phyloP scores from a whole-genome alignment of 2,797 vertebrate species.

The Notolepis coatsorum region DNA sequence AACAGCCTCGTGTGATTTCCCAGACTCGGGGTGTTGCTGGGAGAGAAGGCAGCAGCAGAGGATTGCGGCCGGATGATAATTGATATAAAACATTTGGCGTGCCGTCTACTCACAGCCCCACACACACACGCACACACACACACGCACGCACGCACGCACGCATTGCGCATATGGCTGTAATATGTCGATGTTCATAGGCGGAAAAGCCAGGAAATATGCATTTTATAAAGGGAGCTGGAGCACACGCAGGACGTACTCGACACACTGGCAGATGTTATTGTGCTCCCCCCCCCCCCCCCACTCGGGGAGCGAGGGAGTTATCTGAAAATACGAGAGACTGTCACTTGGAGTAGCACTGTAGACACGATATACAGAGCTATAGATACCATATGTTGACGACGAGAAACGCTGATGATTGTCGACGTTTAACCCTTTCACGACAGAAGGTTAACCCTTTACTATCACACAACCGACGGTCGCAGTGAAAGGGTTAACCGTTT shows the following conservation, averaged over 20 bases:
- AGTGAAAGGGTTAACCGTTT: no score
- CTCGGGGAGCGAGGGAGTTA: slow-evolving; percentile 1
- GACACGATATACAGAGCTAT: not conserved
- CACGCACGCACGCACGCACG: no score
- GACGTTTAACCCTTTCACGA: no score
- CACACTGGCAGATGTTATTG: slow-evolving; percentile 31
- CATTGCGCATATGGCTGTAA: slow-evolving; percentile 66
- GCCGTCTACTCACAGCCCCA: slow-evolving; percentile 23
- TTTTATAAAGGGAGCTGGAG: slow-evolving; percentile 32
- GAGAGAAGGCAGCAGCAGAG: slow-evolving; percentile 29
- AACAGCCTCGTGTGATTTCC: slow-evolving; percentile 53
- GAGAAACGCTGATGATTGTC: not conserved
- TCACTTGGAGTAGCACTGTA: slow-evolving; percentile 11
- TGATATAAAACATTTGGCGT: slow-evolving; percentile 71
- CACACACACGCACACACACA: no score
- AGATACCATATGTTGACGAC: no score
- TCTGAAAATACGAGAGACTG: not conserved
- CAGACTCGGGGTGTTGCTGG: slow-evolving; percentile 55
- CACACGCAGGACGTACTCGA: slow-evolving; percentile 15
- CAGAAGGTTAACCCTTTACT: no score
- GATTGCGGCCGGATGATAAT: slow-evolving; percentile 61
- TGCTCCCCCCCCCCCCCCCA: slow-evolving; percentile 22
- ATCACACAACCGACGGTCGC: no score
- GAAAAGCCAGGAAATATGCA: slow-evolving; percentile 56
- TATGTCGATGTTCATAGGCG: slow-evolving; percentile 56